Evolutionary conservation across 2,113 vertebrate genomes (phyloP), one percentile per base, ranked within the genome.

Genomic region (Tetrao urogallus): DNA sequence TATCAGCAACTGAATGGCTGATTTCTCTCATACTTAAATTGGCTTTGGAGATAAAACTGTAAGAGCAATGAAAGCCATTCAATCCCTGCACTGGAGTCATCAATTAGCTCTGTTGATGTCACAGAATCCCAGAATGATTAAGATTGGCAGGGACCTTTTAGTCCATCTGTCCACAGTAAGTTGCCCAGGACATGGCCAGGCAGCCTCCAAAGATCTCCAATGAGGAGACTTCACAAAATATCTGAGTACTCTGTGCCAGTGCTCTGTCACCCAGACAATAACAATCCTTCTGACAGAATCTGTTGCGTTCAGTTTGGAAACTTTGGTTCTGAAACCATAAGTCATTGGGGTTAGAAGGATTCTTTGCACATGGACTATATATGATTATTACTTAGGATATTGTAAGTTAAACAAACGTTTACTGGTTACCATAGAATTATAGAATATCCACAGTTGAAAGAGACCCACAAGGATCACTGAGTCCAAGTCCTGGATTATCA

Each of bases 361-460:
- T 92, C 20, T 27, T 82, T 60, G 17, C 11, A 10, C 61, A 38
- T 6, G 5, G 19, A 66, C 5, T 42, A 47, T 34, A 17, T 16
- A 15, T 0, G 0, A 20, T n/a, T 80, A 38, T 30, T 17, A 14
- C 12, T 69, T 34, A 18, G 0, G 10, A 91, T 84, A 71, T 50
- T 83, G n/a, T 48, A 93, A 74, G 43, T 77, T 17, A 70, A 77
- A 7, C 36, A 70, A 47, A 90, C 60, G 66, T 93, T 66, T 85
- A 43, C 11, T 65, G 32, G 20, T 71, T 69, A 5, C 40, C 90
- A 57, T 45, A 61, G 58, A 36, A 24, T 36, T 61, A 61, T 16
- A 38, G 60, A 61, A 61, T 61, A 61, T 61, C 60, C 14, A 15
- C n/a, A 6, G 5, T 22, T 61, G 34, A 22, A 36, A 38, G 34